Conservation (phyloP, 2,797 vertebrate genomes). For the Pseudochaenichthys georgianus region DNA sequence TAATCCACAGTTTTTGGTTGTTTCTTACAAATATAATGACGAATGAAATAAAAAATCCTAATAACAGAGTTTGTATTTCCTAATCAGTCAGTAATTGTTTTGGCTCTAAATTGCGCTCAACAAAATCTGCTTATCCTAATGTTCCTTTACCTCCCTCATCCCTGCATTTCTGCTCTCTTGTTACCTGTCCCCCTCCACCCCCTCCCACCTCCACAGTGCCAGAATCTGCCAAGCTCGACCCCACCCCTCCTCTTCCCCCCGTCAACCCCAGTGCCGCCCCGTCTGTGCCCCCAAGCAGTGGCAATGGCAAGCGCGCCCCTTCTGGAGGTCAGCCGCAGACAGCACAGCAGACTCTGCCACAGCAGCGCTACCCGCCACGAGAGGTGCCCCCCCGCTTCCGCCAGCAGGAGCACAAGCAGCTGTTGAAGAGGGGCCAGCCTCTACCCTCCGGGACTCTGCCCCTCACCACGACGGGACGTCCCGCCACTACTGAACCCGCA, state of each 20-base stretch:
- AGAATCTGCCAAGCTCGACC: constrained; percentile 93
- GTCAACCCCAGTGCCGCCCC: constrained; percentile 89
- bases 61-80: background rate
- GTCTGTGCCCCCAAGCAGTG: constrained; percentile 88
- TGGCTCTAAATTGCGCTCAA: constrained; percentile 20
- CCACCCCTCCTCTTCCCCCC: constrained; percentile 92
- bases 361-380: constrained; percentile 93
- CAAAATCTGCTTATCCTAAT: constrained; percentile 50
- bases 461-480: constrained; percentile 65
- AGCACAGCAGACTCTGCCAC: constrained; percentile 85
- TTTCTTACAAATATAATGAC: background rate
- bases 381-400: constrained; percentile 97
- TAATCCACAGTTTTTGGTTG: background rate
- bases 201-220: constrained; percentile 86
- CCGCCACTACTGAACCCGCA: constrained; percentile 68
- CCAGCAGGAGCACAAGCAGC: constrained; percentile 97
- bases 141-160: constrained; percentile 32
- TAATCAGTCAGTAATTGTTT: constrained; percentile 4
- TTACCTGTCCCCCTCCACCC: constrained; percentile 35
- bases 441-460: constrained; percentile 84
- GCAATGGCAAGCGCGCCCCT: constrained; percentile 94
- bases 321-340: constrained; percentile 84
- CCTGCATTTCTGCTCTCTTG: constrained; percentile 51
- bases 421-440: constrained; percentile 96
- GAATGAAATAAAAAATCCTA: background rate